Base-by-base conservation (phyloP, 2,797 vertebrate species). In the Cyprinella venusta region DNA sequence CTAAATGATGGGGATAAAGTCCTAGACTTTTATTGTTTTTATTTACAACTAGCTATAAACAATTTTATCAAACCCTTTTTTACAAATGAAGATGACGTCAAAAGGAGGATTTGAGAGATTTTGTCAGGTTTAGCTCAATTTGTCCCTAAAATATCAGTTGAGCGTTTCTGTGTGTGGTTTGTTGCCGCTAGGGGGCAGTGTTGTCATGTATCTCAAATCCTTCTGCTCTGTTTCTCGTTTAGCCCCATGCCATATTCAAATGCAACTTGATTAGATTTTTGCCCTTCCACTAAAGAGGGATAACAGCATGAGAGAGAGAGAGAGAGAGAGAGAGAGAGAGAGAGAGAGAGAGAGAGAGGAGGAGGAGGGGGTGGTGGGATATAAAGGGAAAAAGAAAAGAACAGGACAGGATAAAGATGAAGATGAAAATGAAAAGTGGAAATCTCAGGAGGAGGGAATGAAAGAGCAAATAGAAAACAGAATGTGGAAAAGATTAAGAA, bases 101-200 rank as follows among this genome's bases (percentile, higher is more conserved):
- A 63, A 63, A 26, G 24, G 2, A 15, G 6, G 24, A 30, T 30
- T 63, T 30, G 13, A 16, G 13, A 63, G 13, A 63, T 63, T 8
- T 15, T 16, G 59, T 8, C 26, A 30, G 24, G 24, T 63, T 26
- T 63, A 63, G 59, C 24, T 63, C 13, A 56, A 30, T 30, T 30
- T 63, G 24, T 26, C 59, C 59, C 6, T 6, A 63, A 30, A 7
- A 63, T 26, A 30, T 7, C 24, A 30, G 2, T 61, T 4, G 5
- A 26, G 5, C 26, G 24, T 30, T 63, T 63, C 13, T 16, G 24
- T 63, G 12, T 61, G 26, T 30, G 67, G 40, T 72, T 83, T 88
- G 76, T 54, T 40, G 79, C 89, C 90, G 88, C 88, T 91, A 92
- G 95, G 89, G 93, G 94, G 92, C 94, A 95, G 92, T 94, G 89